These are phyloP conservation scores for Gadus chalcogrammus DNA, from an alignment of 2,113 vertebrate genomes.

Conservation along the genomic window DNA sequence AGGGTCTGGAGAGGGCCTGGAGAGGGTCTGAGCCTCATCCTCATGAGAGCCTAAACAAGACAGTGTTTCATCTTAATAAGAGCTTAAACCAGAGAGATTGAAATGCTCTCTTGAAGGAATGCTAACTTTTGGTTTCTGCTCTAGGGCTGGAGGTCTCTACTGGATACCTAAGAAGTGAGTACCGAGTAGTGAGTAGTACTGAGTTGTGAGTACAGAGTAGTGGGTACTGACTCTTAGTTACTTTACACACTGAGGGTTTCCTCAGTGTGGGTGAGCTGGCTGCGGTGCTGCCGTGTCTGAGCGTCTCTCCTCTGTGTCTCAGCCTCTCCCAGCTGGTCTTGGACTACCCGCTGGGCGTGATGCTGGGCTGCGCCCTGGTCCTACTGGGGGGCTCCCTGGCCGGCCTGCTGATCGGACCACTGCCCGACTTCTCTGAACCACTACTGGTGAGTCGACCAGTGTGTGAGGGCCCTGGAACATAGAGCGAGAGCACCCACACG, in stretches of 20 bases:
- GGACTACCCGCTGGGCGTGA: conserved; percentile 79
- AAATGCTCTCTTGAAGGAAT: no score
- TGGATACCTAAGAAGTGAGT: conserved; percentile 88
- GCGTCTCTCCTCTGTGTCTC: conserved; percentile 25
- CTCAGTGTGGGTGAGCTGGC: no score
- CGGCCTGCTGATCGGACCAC: conserved; percentile 80
- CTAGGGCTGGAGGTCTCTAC: conserved; percentile 82
- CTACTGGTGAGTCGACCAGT: conserved; percentile 77
- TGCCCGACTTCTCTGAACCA: conserved; percentile 93
- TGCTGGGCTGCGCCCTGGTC: conserved; percentile 74
- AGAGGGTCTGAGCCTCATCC: no score
- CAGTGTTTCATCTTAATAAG: no score
- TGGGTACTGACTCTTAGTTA: no score
- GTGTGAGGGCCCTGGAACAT: neutral
- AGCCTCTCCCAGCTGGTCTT: conserved; percentile 90
- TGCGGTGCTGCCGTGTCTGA: no score
- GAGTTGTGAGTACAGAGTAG: neutral
- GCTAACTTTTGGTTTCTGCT: conserved; percentile 37
- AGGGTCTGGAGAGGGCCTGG: conserved; percentile 15
- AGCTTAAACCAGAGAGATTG: no score
- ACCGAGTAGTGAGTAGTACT: neutral
- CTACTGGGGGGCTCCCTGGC: conserved; percentile 82
- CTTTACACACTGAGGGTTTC: no score
- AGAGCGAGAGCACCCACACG: neutral
- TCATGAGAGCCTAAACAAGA: no score